phyloP scores from a whole-genome alignment of 2,888 invertebrate species.

The Caenorhabditis macrosperma region DNA sequence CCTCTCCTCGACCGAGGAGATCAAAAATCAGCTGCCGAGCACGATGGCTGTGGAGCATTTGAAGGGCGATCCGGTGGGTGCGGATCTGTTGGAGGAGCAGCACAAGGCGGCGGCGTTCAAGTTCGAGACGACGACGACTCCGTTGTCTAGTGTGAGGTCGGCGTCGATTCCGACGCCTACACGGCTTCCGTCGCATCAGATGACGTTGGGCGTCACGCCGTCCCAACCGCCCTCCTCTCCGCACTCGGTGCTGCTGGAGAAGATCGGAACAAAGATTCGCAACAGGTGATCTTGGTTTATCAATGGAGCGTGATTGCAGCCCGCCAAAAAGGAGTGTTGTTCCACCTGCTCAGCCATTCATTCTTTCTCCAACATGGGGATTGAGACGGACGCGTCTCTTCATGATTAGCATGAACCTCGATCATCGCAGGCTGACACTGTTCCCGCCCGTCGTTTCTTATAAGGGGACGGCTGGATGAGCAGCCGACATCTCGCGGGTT shows the following conservation, averaged over 20 bases:
- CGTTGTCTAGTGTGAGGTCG: slow-evolving; percentile 40
- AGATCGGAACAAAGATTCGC: slow-evolving; percentile 27
- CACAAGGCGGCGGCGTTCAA: slow-evolving; percentile 32
- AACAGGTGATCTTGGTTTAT: slow-evolving; percentile 31
- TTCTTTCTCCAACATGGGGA: slow-evolving; percentile 47
- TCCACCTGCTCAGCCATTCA: neutral
- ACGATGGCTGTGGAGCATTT: slow-evolving; percentile 34
- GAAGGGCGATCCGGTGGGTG: slow-evolving; percentile 4
- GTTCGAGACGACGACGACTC: slow-evolving; percentile 42
- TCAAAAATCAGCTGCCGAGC: slow-evolving; percentile 36
- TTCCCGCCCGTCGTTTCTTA: neutral
- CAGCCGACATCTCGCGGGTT: slow-evolving; percentile 37
- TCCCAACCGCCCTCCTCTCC: slow-evolving; percentile 41
- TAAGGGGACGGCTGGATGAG: neutral
- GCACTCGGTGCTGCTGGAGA: slow-evolving; percentile 43
- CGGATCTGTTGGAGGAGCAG: slow-evolving; percentile 27
- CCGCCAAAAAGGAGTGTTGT: no score
- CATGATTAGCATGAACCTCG: slow-evolving; percentile 59
- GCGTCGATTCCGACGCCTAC: slow-evolving; percentile 37
- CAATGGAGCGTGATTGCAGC: neutral
- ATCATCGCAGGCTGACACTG: slow-evolving; percentile 24
- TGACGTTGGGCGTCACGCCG: neutral
- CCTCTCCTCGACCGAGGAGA: slow-evolving; percentile 55
- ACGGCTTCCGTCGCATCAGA: slow-evolving; percentile 9
- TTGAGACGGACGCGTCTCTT: slow-evolving; percentile 52